These are phyloP conservation scores for Catalaphyllia jardinei DNA, from an alignment of 64 coral and sea anemone genomes.

Conservation along the genomic window DNA sequence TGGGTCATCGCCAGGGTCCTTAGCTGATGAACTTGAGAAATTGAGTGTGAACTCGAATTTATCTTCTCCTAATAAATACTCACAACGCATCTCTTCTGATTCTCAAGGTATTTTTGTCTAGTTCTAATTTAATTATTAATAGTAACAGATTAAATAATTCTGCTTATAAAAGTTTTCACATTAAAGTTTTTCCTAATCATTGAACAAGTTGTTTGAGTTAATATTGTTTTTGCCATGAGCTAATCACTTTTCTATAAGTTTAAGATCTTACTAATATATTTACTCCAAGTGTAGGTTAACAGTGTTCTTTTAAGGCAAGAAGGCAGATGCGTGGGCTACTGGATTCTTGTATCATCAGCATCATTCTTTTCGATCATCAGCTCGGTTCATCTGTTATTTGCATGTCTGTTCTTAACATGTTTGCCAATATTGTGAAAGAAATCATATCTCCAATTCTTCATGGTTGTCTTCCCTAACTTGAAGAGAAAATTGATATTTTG, in stretches of 20 bases:
- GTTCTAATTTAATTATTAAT: constrained; percentile 31
- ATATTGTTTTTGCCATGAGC: neutral
- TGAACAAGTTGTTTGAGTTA: neutral
- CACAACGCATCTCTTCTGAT: constrained; percentile 30
- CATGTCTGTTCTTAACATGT: neutral
- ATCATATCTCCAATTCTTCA: neutral
- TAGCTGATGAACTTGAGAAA: constrained; percentile 90
- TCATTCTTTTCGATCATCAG: constrained; percentile 1
- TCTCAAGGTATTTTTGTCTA: constrained; percentile 41
- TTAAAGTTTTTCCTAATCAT: neutral
- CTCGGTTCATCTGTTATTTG: neutral
- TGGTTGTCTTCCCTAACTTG: neutral
- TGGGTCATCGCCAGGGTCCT: constrained; percentile 82
- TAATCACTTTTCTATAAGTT: neutral
- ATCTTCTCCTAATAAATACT: constrained; percentile 41
- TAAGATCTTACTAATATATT: neutral
- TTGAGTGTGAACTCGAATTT: constrained; percentile 79
- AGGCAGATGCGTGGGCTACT: constrained; percentile 71
- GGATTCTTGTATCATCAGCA: constrained; percentile 56
- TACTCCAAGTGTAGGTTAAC: neutral
- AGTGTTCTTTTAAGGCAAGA: constrained; percentile 20
- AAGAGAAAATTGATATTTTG: neutral
- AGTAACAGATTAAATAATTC: neutral
- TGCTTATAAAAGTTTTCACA: neutral
- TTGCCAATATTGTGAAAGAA: neutral